phyloP scores from a whole-genome alignment of 2,888 invertebrate species.

The Drosophila colorata region DNA sequence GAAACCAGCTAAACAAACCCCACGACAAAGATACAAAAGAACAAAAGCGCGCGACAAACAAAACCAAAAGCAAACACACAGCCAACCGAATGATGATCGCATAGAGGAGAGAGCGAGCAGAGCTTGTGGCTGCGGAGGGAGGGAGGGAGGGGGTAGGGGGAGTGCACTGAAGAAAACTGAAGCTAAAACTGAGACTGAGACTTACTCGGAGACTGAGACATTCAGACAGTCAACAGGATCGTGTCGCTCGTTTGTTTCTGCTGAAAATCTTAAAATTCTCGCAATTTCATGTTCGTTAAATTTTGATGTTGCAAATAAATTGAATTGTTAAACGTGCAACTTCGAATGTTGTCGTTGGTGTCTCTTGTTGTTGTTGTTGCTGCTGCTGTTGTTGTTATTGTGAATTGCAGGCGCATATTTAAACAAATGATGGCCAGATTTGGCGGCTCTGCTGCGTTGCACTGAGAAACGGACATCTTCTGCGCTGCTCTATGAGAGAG shows the following conservation, averaged over 20 bases:
- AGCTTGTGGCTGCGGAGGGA: background rate
- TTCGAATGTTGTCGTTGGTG: slow-evolving; percentile 73
- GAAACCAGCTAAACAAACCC: slow-evolving; percentile 75
- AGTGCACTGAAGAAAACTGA: slow-evolving; percentile 16
- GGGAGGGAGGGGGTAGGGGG: slow-evolving; percentile 6
- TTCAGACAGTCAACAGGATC: slow-evolving; percentile 74
- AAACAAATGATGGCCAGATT: slow-evolving; percentile 84
- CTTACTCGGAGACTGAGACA: slow-evolving; percentile 43
- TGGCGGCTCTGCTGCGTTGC: slow-evolving; percentile 57
- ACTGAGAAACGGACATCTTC: slow-evolving; percentile 64
- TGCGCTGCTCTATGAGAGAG: slow-evolving; percentile 49
- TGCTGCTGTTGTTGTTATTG: slow-evolving; percentile 49
- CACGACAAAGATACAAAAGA: slow-evolving; percentile 70
- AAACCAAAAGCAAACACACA: slow-evolving; percentile 69
- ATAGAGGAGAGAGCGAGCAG: slow-evolving; percentile 7
- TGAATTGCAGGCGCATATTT: slow-evolving; percentile 83
- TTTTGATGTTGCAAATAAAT: slow-evolving; percentile 84
- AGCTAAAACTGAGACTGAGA: slow-evolving; percentile 26
- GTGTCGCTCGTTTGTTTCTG: slow-evolving; percentile 86
- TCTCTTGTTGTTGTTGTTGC: slow-evolving; percentile 34
- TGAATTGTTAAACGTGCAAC: slow-evolving; percentile 85
- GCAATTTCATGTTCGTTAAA: slow-evolving; percentile 85
- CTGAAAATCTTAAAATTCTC: slow-evolving; percentile 85
- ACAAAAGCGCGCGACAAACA: slow-evolving; percentile 80
- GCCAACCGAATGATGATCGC: slow-evolving; percentile 31